Conservation (phyloP, 2,888 invertebrate genomes). For the Trissoscelio sp. region DNA sequence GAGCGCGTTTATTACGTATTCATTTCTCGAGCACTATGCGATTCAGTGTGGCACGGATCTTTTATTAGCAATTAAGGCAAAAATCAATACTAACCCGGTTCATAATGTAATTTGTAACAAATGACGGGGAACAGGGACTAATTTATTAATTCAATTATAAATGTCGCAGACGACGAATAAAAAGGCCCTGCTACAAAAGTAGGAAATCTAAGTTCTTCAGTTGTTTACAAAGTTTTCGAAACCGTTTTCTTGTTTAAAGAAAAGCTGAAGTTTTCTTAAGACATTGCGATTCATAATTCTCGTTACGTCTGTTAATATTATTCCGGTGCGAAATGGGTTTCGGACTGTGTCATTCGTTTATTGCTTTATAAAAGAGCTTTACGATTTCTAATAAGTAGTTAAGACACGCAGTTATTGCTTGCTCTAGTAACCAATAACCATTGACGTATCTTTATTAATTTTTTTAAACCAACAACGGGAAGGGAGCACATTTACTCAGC, state of each 20-base stretch:
- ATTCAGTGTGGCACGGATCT: constrained; percentile 11
- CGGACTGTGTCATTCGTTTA: constrained; percentile 6
- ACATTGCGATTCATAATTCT: background rate
- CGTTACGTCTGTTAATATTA: background rate
- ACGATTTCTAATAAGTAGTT: constrained; percentile 29
- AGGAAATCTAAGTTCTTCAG: background rate
- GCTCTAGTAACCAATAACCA: constrained; percentile 8
- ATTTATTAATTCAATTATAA: constrained; percentile 38
- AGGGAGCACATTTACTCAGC: background rate
- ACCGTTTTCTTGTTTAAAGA: constrained; percentile 1
- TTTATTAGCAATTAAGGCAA: constrained; percentile 25
- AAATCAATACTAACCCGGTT: constrained; percentile 14
- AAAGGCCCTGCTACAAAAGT: background rate
- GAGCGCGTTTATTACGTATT: constrained; percentile 5
- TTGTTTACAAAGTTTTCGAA: constrained; percentile 14
- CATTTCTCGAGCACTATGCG: background rate
- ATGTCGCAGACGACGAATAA: background rate
- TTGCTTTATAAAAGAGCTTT: constrained; percentile 29
- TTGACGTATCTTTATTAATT: constrained; percentile 15
- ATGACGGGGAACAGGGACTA: background rate
- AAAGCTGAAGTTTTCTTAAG: background rate
- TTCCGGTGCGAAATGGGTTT: background rate
- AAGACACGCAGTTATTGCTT: background rate
- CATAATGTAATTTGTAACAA: constrained; percentile 25
- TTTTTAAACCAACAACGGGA: background rate